phyloP scores from a whole-genome alignment of 2,797 vertebrate genomes.

The Masticophis lateralis region DNA sequence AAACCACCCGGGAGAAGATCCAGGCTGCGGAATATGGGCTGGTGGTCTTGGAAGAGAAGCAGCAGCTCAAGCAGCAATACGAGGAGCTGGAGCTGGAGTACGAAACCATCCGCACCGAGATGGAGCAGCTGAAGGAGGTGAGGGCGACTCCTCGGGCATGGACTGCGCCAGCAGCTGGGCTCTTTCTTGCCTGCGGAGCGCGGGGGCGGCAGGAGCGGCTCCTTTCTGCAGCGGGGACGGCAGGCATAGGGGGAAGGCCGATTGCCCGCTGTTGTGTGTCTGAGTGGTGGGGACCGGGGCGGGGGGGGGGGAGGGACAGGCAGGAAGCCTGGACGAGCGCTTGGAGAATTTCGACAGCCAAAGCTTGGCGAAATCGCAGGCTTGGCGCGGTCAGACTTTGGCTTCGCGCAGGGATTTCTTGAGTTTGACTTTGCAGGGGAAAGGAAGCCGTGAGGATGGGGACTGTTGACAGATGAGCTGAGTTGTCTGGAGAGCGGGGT shows the following conservation, averaged over 20 bases:
- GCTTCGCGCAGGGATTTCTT: neutral
- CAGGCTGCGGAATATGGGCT: conserved; percentile 97
- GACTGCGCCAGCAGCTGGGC: too few species aligned
- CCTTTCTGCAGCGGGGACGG: neutral
- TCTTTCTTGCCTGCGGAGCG: neutral
- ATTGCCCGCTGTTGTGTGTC: neutral
- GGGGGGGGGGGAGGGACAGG: too few species aligned
- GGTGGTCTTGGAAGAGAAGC: conserved; percentile 96
- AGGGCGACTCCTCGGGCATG: neutral
- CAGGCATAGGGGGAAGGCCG: neutral
- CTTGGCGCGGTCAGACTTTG: neutral
- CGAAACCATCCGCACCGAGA: conserved; percentile 85
- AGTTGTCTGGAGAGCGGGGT: neutral
- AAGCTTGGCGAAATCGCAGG: neutral
- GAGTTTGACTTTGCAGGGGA: neutral
- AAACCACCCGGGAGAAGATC: conserved; percentile 94
- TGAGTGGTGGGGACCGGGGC: too few species aligned
- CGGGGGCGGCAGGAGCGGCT: neutral
- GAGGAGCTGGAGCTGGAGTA: conserved; percentile 92
- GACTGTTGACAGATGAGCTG: neutral
- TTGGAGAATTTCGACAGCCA: neutral
- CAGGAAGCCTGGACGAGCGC: neutral
- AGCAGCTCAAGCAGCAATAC: conserved; percentile 88
- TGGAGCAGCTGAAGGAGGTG: conserved; percentile 96
- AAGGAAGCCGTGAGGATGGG: neutral